Conservation (phyloP, 2,113 vertebrate genomes). For the Hemiscyllium ocellatum region DNA sequence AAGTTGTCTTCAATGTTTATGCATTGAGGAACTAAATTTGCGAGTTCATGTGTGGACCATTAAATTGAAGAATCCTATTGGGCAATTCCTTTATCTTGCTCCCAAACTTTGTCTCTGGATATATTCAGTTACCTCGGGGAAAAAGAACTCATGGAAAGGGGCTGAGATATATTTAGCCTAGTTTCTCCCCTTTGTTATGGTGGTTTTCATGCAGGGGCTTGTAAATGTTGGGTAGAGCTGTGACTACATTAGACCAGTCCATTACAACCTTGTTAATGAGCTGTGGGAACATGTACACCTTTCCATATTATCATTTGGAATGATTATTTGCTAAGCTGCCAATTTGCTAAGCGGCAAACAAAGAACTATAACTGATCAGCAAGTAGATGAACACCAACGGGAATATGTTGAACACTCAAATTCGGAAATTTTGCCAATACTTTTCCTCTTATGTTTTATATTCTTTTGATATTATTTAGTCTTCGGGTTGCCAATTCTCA, state of each 20-base stretch:
- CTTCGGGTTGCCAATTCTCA: neutral
- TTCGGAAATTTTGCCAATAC: neutral
- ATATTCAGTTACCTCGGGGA: neutral
- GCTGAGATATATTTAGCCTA: neutral
- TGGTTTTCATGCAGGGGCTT: neutral
- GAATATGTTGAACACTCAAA: too few species aligned
- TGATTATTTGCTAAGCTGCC: neutral
- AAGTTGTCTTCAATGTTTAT: neutral
- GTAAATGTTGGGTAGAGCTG: neutral
- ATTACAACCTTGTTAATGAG: neutral
- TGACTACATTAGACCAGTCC: neutral
- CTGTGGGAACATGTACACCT: neutral
- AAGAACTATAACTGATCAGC: neutral
- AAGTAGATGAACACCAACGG: neutral
- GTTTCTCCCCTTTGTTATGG: neutral
- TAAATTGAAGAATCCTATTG: neutral
- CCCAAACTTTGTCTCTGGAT: neutral
- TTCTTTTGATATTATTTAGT: neutral
- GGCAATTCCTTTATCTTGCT: too few species aligned
- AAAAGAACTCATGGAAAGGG: neutral
- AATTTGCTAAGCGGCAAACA: neutral
- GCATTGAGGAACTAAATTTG: neutral
- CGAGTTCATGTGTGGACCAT: neutral
- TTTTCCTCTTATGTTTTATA: neutral
- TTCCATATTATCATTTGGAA: neutral